Percentiles rank a stretch among this genome's conserved stretches.
phyloP scores from a whole-genome alignment of 2,888 invertebrate genomes.

The Drosophila helvetica region DNA sequence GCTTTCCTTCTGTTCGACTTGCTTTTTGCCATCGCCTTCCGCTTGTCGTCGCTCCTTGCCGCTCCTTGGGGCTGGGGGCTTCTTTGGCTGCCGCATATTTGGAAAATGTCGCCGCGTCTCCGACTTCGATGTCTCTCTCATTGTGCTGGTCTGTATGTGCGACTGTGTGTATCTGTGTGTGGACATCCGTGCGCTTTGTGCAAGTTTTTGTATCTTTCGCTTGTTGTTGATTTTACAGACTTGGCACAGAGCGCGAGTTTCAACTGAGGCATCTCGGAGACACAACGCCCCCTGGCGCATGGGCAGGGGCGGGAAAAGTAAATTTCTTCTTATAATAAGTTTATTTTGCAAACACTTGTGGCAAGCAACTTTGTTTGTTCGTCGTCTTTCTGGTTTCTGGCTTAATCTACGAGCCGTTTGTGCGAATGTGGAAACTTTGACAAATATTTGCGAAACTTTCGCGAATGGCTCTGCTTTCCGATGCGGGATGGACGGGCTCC shows the following conservation, averaged over 20 bases:
- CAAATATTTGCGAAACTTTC: constrained; percentile 79
- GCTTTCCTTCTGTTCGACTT: constrained; percentile 38
- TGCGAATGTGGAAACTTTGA: constrained; percentile 81
- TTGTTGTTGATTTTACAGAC: constrained; percentile 79
- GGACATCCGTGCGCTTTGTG: constrained; percentile 52
- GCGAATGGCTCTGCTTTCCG: constrained; percentile 40
- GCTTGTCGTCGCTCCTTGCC: constrained; percentile 13
- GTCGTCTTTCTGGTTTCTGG: constrained; percentile 56
- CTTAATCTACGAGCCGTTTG: constrained; percentile 79
- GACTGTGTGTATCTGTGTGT: constrained; percentile 42
- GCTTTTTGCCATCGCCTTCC: constrained; percentile 35
- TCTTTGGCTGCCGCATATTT: constrained; percentile 55
- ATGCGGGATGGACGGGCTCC: constrained; percentile 17
- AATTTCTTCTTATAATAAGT: constrained; percentile 80
- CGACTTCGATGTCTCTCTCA: constrained; percentile 36
- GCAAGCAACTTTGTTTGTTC: constrained; percentile 78
- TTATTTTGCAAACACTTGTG: constrained; percentile 81
- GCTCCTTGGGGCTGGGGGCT: constrained; percentile 4
- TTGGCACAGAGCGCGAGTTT: constrained; percentile 65
- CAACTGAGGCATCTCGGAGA: constrained; percentile 16
- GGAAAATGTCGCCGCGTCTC: constrained; percentile 75
- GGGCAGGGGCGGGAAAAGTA: constrained; percentile 56
- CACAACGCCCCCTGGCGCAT: constrained; percentile 6
- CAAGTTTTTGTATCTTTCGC: constrained; percentile 77
- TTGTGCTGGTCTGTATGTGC: constrained; percentile 15